A percentile compares a stretch with the other conserved stretches of the same genome.
These are phyloP conservation scores for western clawed frog (Xenopus tropicalis) DNA, from an alignment of 2,113 vertebrate species.

Conservation along the genomic window UCB_Xtro_10.0 CM004443.2:153151501-153152000, in stretches of 20 bases:
- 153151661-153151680: neutral
- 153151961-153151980: conserved; percentile 16
- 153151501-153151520: neutral
- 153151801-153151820: too few species aligned
- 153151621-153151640: conserved; percentile 3
- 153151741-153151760: neutral
- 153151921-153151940: too few species aligned
- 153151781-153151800: too few species aligned
- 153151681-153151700: neutral
- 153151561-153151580: conserved; percentile 3
- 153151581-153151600: neutral
- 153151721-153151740: neutral
- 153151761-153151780: too few species aligned
- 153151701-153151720: neutral
- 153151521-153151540: neutral
- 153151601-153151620: conserved; percentile 7
- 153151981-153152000: conserved; percentile 9
- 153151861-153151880: too few species aligned
- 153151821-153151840: too few species aligned
- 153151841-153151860: too few species aligned
- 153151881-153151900: too few species aligned
- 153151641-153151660: neutral
- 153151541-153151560: neutral
- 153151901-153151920: too few species aligned
- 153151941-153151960: neutral